phyloP scores from a whole-genome alignment of 2,888 invertebrate species.

The Ennomos erosarius region DNA sequence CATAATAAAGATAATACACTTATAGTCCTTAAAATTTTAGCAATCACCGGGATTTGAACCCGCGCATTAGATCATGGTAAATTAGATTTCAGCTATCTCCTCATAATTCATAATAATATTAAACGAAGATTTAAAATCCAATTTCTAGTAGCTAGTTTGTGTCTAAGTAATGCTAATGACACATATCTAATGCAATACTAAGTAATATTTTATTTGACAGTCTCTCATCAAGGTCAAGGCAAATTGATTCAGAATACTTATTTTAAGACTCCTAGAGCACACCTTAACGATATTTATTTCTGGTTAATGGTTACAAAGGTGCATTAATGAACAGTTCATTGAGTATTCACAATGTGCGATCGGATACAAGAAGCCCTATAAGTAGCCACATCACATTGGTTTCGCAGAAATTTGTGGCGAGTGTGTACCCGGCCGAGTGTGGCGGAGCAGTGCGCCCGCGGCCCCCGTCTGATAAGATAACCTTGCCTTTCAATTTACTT shows the following conservation, averaged over 20 bases:
- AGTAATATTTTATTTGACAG: neutral
- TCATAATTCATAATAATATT: too few species aligned
- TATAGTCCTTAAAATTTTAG: too few species aligned
- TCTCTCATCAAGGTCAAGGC: neutral
- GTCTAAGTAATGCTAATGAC: too few species aligned
- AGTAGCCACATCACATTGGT: constrained; percentile 7
- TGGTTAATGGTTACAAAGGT: constrained; percentile 22
- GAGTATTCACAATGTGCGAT: constrained; percentile 27
- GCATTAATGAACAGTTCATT: constrained; percentile 33
- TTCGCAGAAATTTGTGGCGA: constrained; percentile 50
- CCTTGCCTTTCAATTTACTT: constrained; percentile 83
- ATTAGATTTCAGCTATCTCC: too few species aligned
- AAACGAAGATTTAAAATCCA: too few species aligned
- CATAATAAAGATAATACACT: too few species aligned
- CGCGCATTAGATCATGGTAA: too few species aligned
- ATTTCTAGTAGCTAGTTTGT: too few species aligned
- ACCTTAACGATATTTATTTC: constrained; percentile 9
- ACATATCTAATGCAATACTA: too few species aligned
- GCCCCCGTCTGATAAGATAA: constrained; percentile 80
- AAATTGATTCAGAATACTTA: constrained; percentile 4
- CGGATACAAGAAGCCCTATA: constrained; percentile 19
- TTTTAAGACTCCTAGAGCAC: neutral
- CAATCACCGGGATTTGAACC: too few species aligned
- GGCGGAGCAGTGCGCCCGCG: constrained; percentile 54
- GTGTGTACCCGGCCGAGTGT: constrained; percentile 28